Evolutionary conservation across 2,113 vertebrate genomes (phyloP).

Genomic region (Aspidoscelis tigris): DNA sequence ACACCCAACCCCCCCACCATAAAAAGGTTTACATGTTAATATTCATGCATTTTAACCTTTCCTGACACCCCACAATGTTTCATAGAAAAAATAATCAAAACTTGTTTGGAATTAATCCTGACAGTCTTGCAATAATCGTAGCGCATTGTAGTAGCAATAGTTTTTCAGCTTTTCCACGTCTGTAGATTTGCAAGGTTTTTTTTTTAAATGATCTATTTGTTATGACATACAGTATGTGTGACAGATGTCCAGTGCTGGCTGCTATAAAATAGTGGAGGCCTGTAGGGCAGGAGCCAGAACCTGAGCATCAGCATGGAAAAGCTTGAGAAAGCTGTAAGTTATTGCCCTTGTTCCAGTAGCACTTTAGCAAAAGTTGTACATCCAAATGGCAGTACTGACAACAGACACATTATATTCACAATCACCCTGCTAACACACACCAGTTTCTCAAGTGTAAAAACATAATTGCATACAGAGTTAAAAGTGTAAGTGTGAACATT

Average conservation of each 20-base stretch:
- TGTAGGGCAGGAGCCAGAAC: constrained; percentile 67
- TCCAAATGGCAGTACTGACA: constrained; percentile 30
- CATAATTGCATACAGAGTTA: constrained; percentile 4
- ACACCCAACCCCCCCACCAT: not conserved
- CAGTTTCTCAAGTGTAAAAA: constrained; percentile 43
- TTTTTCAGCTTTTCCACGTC: constrained; percentile 58
- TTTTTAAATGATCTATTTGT: constrained; percentile 69
- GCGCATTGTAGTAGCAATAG: constrained; percentile 45
- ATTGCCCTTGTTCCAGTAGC: constrained; percentile 23
- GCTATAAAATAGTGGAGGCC: constrained; percentile 65
- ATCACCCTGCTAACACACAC: not conserved
- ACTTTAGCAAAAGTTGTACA: constrained; percentile 24
- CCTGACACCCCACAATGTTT: constrained; percentile 47
- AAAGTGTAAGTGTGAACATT: not conserved
- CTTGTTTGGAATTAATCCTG: constrained; percentile 58
- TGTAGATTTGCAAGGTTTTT: constrained; percentile 50
- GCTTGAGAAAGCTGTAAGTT: constrained; percentile 54
- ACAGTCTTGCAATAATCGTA: constrained; percentile 56
- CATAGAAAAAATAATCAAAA: constrained; percentile 59
- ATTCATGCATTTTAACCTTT: constrained; percentile 58
- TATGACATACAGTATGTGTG: constrained; percentile 74
- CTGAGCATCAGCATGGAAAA: constrained; percentile 51
- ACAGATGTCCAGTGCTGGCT: constrained; percentile 75
- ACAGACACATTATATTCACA: not conserved
- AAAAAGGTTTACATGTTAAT: constrained; percentile 1